Percentiles rank a stretch among this genome's conserved stretches.
Conservation (phyloP, 1,140 invertebrate species). For the Acromyrmex charruanus region DNA sequence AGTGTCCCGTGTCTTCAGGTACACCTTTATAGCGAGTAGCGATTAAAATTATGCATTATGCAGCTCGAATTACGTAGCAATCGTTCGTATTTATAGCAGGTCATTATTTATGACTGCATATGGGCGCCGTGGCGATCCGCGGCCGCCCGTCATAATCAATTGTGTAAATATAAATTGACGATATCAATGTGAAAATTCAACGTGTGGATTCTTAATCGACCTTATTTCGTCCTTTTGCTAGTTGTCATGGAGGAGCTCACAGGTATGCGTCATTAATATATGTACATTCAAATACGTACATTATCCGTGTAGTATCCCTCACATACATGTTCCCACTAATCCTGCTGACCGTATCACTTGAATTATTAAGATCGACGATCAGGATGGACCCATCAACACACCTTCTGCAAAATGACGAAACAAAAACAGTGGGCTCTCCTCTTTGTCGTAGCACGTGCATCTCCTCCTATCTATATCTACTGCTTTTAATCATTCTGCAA, state of each 20-base stretch:
- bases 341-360: not conserved
- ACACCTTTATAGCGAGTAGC: constrained; percentile 55
- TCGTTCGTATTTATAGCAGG: constrained; percentile 65
- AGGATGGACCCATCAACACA: not conserved
- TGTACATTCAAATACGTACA: constrained; percentile 37
- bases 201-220: constrained; percentile 81
- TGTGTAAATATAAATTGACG: constrained; percentile 85
- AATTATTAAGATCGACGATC: constrained; percentile 6
- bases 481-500: constrained; percentile 23
- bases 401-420: not conserved
- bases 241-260: constrained; percentile 88
- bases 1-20: constrained; percentile 59
- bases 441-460: constrained; percentile 56
- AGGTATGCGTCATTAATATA: constrained; percentile 84
- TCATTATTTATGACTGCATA: constrained; percentile 64
- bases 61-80: constrained; percentile 65
- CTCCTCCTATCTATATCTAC: not conserved
- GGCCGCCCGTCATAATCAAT: constrained; percentile 63
- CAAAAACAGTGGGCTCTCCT: not conserved
- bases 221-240: constrained; percentile 83
- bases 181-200: constrained; percentile 84
- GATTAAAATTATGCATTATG: constrained; percentile 62
- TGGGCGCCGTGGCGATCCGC: constrained; percentile 30
- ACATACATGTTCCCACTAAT: not conserved
- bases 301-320: not conserved